A percentile compares a stretch with the other conserved stretches of the same genome.
Evolutionary conservation across 2,113 vertebrate species (phyloP).

Genomic region (Delphinapterus leucas): DNA sequence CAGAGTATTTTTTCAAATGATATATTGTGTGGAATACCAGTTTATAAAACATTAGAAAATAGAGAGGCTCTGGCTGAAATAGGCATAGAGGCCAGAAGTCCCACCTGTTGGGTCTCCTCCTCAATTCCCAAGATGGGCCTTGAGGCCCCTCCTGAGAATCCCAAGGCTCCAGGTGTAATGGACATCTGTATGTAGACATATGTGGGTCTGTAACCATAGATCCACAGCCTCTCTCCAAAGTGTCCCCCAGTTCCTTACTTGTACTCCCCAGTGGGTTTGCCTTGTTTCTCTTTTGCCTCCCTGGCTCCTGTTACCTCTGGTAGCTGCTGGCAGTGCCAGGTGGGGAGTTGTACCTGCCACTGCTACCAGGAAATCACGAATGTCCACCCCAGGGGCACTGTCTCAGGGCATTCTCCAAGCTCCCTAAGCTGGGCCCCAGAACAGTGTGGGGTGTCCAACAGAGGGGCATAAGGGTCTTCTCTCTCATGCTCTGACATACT

Average conservation of each 20-base stretch:
- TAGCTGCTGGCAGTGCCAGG: not conserved
- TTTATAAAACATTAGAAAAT: not conserved
- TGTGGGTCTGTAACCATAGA: not conserved
- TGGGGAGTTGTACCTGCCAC: not conserved
- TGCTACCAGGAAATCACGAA: not conserved
- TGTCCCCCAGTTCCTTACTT: not conserved
- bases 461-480: not conserved
- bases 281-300: not conserved
- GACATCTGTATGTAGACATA: no score
- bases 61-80: not conserved
- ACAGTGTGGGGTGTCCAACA: not conserved
- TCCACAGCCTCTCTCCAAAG: not conserved
- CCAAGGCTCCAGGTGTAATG: not conserved
- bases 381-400: not conserved
- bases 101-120: not conserved
- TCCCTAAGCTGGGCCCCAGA: not conserved
- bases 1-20: not conserved
- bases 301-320: not conserved
- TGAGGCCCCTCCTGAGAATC: not conserved
- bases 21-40: not conserved
- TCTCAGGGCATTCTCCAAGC: not conserved
- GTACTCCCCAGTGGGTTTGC: not conserved
- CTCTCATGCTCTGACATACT: not conserved
- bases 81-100: not conserved
- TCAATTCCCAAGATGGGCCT: not conserved